These are phyloP conservation scores for Lasioglossum villosulum DNA, from an alignment of 2,888 invertebrate genomes.

Conservation along the genomic window DNA sequence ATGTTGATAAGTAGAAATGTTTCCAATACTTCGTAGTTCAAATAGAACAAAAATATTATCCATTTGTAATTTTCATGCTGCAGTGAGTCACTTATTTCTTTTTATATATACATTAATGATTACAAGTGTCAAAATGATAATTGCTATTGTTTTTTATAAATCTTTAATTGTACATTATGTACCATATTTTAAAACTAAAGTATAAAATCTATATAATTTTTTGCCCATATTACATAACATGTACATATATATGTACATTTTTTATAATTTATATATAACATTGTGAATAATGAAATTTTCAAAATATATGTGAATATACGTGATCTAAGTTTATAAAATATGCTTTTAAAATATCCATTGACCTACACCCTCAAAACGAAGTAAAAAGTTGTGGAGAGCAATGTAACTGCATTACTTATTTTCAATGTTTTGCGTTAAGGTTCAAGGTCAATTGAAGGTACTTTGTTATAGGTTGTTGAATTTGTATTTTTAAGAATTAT, in stretches of 20 bases:
- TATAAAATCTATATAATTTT: background rate
- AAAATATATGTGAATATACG: no score
- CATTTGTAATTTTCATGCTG: slow-evolving; percentile 44
- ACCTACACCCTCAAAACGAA: no score
- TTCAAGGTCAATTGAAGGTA: no score
- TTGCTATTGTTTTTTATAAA: background rate
- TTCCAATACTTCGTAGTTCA: slow-evolving; percentile 37
- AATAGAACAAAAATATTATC: slow-evolving; percentile 27
- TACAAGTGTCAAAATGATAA: background rate
- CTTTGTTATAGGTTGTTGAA: no score
- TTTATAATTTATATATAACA: background rate
- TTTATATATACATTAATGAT: background rate
- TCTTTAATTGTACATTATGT: background rate
- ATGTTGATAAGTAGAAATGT: slow-evolving; percentile 32
- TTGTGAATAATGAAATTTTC: background rate
- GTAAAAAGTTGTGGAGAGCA: no score
- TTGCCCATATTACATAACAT: background rate
- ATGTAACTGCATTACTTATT: no score
- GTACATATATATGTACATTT: background rate
- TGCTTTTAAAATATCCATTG: no score
- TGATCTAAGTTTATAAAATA: background rate
- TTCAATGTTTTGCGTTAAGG: no score
- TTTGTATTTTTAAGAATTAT: no score
- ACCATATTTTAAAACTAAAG: background rate
- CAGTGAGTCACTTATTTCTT: slow-evolving; percentile 38